Base-by-base conservation (phyloP, 2,113 vertebrate species). In the Halcyon malimbica region DNA sequence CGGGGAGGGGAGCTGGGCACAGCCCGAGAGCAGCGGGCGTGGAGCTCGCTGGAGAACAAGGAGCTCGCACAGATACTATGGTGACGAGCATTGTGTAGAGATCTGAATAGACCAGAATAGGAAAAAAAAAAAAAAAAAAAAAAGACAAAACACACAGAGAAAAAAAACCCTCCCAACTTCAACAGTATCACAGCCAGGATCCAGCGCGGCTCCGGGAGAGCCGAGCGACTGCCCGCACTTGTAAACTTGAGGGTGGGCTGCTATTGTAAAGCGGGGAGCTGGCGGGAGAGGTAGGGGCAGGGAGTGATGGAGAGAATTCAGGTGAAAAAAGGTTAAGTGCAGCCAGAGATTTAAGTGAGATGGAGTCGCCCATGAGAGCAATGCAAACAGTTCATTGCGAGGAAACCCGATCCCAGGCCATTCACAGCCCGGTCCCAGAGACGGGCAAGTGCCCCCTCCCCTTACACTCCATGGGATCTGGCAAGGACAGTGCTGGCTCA, bases 401-500 rank as follows among this genome's bases (percentile, higher is more conserved):
- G 88, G 96, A 96, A 96, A 97, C 86, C 91, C 51, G 92, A 95
- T 94, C 90, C 91, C 74, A 77, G 95, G 81, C 96, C 94, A 94
- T 95, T 96, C 96, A 96, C 79, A 25, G 94, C 89, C 21, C 87
- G 93, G 33, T 74, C 71, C 62, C 90, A 21, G 74, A 82, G 92
- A 68, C 93, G 42, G 80, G 87, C 74, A 6, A 95, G 67, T 91
- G 79, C 93, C 88, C 87, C 83, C 95, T 93, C 95, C 94, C 80
- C 88, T 93, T 53, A 17, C 84, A 11, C 95, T 96, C 90, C 89
- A 78, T 79, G 75, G 84, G 95, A 96, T 88, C 95, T 96, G 94
- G 94, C 95, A 96, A 92, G 93, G 95, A 92, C 94, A 90, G 73
- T 70, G 75, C 93, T 97, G 96, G 96, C 95, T 97, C 95, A 65